These are phyloP conservation scores for Hirtodrosophila duncani DNA, from an alignment of 2,888 invertebrate genomes.

Conservation along the genomic window DNA sequence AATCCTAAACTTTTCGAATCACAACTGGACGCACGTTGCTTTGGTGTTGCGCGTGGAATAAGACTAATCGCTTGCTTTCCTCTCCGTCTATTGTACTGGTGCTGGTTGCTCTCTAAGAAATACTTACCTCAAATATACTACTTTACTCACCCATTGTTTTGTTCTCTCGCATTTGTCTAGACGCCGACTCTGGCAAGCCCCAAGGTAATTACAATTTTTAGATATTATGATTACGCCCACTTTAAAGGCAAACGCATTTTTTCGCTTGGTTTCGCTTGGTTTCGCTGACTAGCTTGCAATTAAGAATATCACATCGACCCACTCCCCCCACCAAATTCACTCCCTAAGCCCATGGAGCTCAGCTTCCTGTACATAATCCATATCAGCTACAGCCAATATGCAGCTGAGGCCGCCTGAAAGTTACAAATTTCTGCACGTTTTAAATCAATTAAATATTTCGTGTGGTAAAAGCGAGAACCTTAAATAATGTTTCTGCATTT, in stretches of 20 bases:
- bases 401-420: no score
- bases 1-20: constrained; percentile 6
- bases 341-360: no score
- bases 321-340: no score
- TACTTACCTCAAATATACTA: constrained; percentile 2
- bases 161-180: constrained; percentile 39
- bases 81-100: background rate
- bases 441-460: background rate
- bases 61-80: background rate
- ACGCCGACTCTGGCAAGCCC: constrained; percentile 69
- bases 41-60: constrained; percentile 1
- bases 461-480: background rate
- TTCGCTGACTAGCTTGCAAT: no score
- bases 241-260: background rate
- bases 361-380: no score
- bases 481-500: background rate
- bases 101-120: background rate
- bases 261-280: constrained; percentile 7
- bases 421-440: background rate
- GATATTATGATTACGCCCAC: constrained; percentile 14
- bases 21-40: constrained; percentile 4
- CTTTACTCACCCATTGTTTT: constrained; percentile 22
- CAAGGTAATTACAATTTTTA: constrained; percentile 68
- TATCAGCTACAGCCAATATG: no score
- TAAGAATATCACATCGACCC: no score